Evolutionary conservation across 37 sponge, comb jelly and placozoan species (phyloP), one percentile per base, ranked within the genome.

Genomic region (Ianthella basta): DNA sequence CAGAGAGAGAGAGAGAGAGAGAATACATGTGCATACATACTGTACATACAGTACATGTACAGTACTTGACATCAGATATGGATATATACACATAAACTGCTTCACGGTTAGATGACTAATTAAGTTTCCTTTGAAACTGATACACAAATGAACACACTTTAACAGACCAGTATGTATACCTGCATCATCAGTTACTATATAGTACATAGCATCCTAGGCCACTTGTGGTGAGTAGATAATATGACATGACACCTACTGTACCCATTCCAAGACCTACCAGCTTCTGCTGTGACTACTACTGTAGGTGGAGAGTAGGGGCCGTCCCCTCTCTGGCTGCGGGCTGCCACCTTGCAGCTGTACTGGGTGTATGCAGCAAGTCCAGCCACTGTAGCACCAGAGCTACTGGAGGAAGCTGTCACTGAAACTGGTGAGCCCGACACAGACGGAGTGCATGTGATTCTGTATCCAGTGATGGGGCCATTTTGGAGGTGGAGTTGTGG

Each of bases 291-390:
- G 20, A 19, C 15, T 18, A 21, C 78, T 16, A 25, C 21, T 40
- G 39, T 21, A 21, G 21, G 25, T 2, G 53, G 1, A 50, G 78
- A 75, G 44, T 40, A 50, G 2, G 78, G 78, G 1, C 78, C 78
- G 2, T 50, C 40, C 1, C 78, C 78, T 8, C 12, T 50, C 1
- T 44, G 37, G 25, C 2, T 75, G 13, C 4, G 16, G 21, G 78
- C 78, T 21, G 78, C 78, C 53, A 75, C 78, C 4, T 50, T 75
- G 53, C 37, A 24, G 44, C 78, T 75, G 78, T 75, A 75, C 50
- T 19, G 20, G 1, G 20, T 40, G 16, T 75, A 41, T 24, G 78
- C 53, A 50, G 53, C 16, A 16, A 75, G 54, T 5, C 78, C 53
- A 40, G 25, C 6, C 54, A 75, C 54, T 40, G 44, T 21, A 25